Percentiles rank a stretch among this genome's conserved stretches.
Conservation (phyloP, 30 jellyfish, hydroid and myxozoan genomes). For the Thelohanellus kitauei region DNA sequence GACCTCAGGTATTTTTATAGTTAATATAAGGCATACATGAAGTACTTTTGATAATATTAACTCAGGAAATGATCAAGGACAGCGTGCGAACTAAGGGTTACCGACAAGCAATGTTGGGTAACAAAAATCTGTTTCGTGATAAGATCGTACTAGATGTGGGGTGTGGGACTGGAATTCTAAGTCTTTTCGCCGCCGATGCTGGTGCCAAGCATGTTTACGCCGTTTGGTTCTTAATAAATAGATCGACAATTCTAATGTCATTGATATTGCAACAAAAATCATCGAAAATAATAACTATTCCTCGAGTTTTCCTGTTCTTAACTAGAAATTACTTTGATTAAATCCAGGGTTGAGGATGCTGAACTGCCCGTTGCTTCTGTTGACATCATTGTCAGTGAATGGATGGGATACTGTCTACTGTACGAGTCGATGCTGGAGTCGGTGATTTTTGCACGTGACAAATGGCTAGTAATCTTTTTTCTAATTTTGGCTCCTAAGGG, state of each 20-base stretch:
- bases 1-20: no score
- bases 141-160: constrained; percentile 88
- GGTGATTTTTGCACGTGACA: constrained; percentile 70
- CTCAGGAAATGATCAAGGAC: constrained; percentile 89
- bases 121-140: constrained; percentile 48
- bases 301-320: neutral
- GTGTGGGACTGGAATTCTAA: constrained; percentile 84
- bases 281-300: constrained; percentile 16
- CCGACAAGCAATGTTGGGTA: constrained; percentile 63
- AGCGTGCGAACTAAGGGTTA: constrained; percentile 73
- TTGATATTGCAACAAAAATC: constrained; percentile 46
- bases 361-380: constrained; percentile 63
- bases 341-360: constrained; percentile 84
- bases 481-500: constrained; percentile 8
- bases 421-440: constrained; percentile 92
- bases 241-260: constrained; percentile 56
- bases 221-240: constrained; percentile 8
- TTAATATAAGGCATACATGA: no score
- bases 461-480: constrained; percentile 43
- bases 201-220: constrained; percentile 93
- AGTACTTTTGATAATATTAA: no score
- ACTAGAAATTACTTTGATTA: constrained; percentile 39
- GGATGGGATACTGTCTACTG: constrained; percentile 96
- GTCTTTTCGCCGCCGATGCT: constrained; percentile 93
- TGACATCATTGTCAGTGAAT: constrained; percentile 79